Base-by-base conservation (phyloP, 2,797 vertebrate species). In the Tokudaia muenninki region DNA sequence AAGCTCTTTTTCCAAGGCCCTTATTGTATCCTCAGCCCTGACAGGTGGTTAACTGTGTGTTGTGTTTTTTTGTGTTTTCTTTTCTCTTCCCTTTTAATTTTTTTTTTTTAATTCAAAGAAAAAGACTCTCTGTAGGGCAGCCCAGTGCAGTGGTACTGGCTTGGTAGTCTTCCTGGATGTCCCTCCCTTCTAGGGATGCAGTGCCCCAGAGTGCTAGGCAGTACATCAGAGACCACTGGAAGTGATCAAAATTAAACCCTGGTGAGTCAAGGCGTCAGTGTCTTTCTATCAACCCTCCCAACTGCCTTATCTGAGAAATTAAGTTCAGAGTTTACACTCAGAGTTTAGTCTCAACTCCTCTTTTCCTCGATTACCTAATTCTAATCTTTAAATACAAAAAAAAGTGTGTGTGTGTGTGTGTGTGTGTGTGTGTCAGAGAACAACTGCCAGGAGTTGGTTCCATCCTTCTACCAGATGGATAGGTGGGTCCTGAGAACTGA, bases 21-120 rank as follows among this genome's bases (percentile, higher is more conserved):
- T 98, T 98, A 99, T 99, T 99, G 99, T 99, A 98, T 98, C 95
- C 98, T 98, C 98, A 98, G 98, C 98, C 98, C 98, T 99, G 99
- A 99, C 99, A 99, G 99, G 99, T 99, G 99, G 99, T 99, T 99
- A 99, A 99, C 99, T 99, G 99, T 99, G 99, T 99, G 99, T 99
- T 99, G 99, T 99, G 99, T 98, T 98, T 98, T 97, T 98, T n/a
- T 96, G 78, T 99, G 99, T 99, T 99, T 99, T 99, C 99, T 98
- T 98, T 99, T 98, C 98, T 98, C 98, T 95, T 95, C 55, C 95
- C 96, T 97, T 2, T 98, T 98, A 95, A 92, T 95, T 3, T 93
- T 98, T 98, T 98, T 98, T 98, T 96, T 97, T 96, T 84, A 72
- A 93, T 31, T 93, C 70, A 90, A 98, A 99, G 98, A 99, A 98